Percentiles rank a stretch among this genome's conserved stretches.
These are phyloP conservation scores for Drosophila eohydei DNA, from an alignment of 2,888 invertebrate species.

Conservation along the genomic window DNA sequence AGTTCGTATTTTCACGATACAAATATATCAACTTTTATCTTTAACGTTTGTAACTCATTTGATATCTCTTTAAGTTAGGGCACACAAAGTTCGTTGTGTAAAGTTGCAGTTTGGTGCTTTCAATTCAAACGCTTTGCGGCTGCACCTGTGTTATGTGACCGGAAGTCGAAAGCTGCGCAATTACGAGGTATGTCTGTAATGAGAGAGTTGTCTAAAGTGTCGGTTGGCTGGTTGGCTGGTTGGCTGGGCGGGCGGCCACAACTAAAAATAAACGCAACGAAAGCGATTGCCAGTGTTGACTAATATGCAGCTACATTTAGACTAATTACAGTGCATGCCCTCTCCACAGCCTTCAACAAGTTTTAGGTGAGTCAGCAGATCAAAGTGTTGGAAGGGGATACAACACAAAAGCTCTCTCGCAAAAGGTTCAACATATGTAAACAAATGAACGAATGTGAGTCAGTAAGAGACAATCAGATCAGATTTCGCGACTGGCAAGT, in stretches of 20 bases:
- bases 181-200: constrained; percentile 58
- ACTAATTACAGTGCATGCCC: constrained; percentile 58
- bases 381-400: background rate
- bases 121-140: constrained; percentile 28
- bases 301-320: constrained; percentile 63
- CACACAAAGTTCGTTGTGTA: constrained; percentile 17
- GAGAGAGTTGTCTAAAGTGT: constrained; percentile 43
- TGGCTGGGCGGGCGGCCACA: constrained; percentile 20
- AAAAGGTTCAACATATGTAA: constrained; percentile 41
- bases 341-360: constrained; percentile 5
- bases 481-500: constrained; percentile 66
- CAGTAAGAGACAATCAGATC: constrained; percentile 59
- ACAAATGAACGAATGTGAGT: constrained; percentile 55
- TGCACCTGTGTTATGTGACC: constrained; percentile 69
- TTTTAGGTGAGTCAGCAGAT: constrained; percentile 53
- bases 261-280: constrained; percentile 37
- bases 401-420: constrained; percentile 1
- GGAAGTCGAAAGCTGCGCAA: constrained; percentile 64
- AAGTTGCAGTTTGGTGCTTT: background rate
- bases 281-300: constrained; percentile 53
- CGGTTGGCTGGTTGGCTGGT: background rate
- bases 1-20: too few species aligned
- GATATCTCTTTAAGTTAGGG: constrained; percentile 6
- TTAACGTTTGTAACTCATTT: background rate
- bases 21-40: background rate